Conservation (phyloP, 2,113 vertebrate genomes). For the Toxostoma redivivum region DNA sequence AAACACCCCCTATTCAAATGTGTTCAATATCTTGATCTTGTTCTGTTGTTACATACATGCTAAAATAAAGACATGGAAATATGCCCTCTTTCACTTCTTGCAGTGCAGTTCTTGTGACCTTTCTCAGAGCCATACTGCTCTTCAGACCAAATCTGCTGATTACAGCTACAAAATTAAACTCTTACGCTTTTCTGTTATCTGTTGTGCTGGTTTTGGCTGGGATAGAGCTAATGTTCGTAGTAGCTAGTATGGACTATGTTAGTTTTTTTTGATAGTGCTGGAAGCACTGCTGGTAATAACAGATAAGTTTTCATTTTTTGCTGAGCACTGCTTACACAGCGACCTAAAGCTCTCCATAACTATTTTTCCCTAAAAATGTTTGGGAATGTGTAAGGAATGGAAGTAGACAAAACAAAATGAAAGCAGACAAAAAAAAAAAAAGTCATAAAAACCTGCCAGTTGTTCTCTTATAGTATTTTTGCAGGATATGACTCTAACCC, state of each 20-base stretch:
- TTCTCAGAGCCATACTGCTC: not conserved
- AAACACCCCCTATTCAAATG: not conserved
- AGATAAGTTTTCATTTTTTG: not conserved
- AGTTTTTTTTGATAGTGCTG: rapidly evolving
- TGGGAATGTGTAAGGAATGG: not conserved
- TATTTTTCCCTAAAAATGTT: not conserved
- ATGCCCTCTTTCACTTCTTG: not conserved
- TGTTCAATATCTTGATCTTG: not conserved
- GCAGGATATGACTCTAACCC: not conserved
- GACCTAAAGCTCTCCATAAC: not conserved
- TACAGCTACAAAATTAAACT: not conserved
- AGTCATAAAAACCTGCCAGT: not conserved
- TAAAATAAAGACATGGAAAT: not conserved
- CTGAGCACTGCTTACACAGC: not conserved
- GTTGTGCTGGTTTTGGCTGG: not conserved
- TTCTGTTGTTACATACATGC: not conserved
- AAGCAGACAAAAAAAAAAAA: not conserved
- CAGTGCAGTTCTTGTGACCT: not conserved
- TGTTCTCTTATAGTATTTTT: not conserved
- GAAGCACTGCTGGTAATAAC: not conserved
- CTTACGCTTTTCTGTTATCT: not conserved
- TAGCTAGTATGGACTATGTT: not conserved
- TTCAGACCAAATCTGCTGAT: not conserved
- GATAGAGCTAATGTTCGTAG: not conserved
- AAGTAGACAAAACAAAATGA: not conserved